Base-by-base conservation (phyloP, 2,888 invertebrate species). In the Chouioia cunea region DNA sequence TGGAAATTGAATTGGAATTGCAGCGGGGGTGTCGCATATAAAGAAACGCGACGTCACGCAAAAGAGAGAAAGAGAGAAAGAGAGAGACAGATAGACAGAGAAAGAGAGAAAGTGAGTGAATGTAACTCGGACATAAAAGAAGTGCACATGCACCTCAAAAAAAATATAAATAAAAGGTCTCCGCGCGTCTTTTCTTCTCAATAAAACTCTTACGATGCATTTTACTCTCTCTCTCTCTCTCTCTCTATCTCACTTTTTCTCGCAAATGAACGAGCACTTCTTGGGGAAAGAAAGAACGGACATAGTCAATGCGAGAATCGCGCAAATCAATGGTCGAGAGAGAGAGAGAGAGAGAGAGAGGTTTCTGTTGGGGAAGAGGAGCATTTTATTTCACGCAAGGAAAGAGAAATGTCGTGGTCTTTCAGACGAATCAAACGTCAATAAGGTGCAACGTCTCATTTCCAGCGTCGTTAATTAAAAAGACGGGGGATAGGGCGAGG, bases 361-460 rank as follows among this genome's bases (percentile, higher is more conserved):
- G 54, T 52, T 65, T 46, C 57, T 20, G 50, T 46, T 58, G n/a
- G 52, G 44, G 4, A n/a, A n/a, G 53, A 56, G 56, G 48, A 46
- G 50, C 43, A 50, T 52, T 56, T 56, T 67, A 67, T 54, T 65
- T 64, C 23, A n/a, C 47, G 15, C 46, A 43, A 8, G 52, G 65
- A 47, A 63, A 10, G 36, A 36, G 36, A 68, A 65, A 64, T 58
- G 65, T 65, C 27, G 62, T 22, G 50, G 64, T 14, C 62, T 72
- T 65, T 65, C 68, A 68, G 68, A 76, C 76, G 78, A 79, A 78
- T 79, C 77, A 78, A 79, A 77, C 77, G 77, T 78, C 77, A 78
- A 80, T 80, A 78, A 79, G 76, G 73, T 76, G 76, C 66, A 74
- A 73, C 77, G 74, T 78, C 77, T 78, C 79, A 77, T 80, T 81